Base-by-base conservation (phyloP, 2,797 vertebrate species). In the Gobio occitaniae region DNA sequence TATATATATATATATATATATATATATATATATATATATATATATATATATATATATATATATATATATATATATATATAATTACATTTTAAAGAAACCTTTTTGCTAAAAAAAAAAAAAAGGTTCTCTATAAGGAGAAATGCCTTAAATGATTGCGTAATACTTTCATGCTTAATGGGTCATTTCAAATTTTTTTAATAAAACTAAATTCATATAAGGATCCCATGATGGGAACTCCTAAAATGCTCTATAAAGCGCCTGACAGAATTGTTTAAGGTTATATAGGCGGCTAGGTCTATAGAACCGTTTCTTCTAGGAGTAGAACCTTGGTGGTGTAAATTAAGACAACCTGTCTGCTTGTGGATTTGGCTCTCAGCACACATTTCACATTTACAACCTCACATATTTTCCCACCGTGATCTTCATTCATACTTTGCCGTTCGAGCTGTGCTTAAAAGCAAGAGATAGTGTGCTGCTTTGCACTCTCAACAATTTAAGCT, bases 401-500 rank as follows among this genome's bases (percentile, higher is more conserved):
- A 16, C 12, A 72, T 50, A 70, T 50, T 79, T 65, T 38, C 44
- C 47, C 19, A 19, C 25, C 48, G 19, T 79, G 52, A 41, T 65
- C 29, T 25, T 84, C 19, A 79, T 65, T 72, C 21, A 41, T 65
- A 19, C 29, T n/a, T 78, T 63, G 41, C 44, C 21, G 15, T 1
- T 48, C 3, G 7, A 56, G 52, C 15, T 76, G 48, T 54, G 59
- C 71, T 75, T 65, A 21, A 70, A 78, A 78, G n/a, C 75, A 69
- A 17, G 56, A 66, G 47, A 56, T 48, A 48, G 50, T 48, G 12
- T 82, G 25, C 41, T 54, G 78, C 65, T 44, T 13, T 69, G 48
- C 47, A 74, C 80, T 48, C 61, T 41, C 11, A 13, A 32, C 74
- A 56, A 44, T 77, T 78, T 78, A 77, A 68, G 36, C 36, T 47